Evolutionary conservation across 2,113 vertebrate species (phyloP).

Genomic region (Ctenomys sociabilis): DNA sequence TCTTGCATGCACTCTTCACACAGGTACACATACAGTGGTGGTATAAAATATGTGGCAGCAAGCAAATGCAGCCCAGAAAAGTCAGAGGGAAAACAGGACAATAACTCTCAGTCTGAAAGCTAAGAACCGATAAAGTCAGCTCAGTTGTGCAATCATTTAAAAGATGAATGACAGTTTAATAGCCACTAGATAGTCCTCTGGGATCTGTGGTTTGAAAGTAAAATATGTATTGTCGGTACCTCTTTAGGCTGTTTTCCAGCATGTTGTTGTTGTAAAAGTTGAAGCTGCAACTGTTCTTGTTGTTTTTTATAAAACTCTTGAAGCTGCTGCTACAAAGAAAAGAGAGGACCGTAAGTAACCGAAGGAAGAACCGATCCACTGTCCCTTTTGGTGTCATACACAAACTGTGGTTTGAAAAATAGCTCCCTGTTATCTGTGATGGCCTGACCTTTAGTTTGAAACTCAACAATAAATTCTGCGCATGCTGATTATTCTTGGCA

Average conservation of each 20-base stretch:
- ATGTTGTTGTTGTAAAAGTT: conserved; percentile 99
- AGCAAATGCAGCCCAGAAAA: conserved; percentile 81
- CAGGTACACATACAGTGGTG: conserved; percentile 46
- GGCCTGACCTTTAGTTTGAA: conserved; percentile 90
- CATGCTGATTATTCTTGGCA: conserved; percentile 89
- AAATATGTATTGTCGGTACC: conserved; percentile 91
- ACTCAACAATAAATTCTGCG: conserved; percentile 89
- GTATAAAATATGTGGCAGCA: conserved; percentile 77
- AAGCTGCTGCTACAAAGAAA: conserved; percentile 97
- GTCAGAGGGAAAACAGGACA: conserved; percentile 83
- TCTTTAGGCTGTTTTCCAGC: conserved; percentile 99
- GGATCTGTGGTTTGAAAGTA: conserved; percentile 86
- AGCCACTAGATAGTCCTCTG: conserved; percentile 84
- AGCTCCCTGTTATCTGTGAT: conserved; percentile 90
- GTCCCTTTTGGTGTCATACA: conserved; percentile 82
- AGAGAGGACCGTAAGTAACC: conserved; percentile 85
- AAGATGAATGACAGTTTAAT: conserved; percentile 89
- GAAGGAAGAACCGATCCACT: conserved; percentile 80
- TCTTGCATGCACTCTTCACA: conserved; percentile 44
- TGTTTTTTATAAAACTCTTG: conserved; percentile 99
- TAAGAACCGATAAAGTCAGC: conserved; percentile 84
- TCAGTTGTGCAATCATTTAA: conserved; percentile 87
- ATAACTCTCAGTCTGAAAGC: conserved; percentile 86
- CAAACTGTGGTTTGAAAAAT: conserved; percentile 88
- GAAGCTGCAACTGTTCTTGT: conserved; percentile 99